A percentile compares a stretch with the other conserved stretches of the same genome.
These are phyloP conservation scores for Mastacembelus armatus DNA, from an alignment of 2,797 vertebrate genomes.

Conservation along the genomic window DNA sequence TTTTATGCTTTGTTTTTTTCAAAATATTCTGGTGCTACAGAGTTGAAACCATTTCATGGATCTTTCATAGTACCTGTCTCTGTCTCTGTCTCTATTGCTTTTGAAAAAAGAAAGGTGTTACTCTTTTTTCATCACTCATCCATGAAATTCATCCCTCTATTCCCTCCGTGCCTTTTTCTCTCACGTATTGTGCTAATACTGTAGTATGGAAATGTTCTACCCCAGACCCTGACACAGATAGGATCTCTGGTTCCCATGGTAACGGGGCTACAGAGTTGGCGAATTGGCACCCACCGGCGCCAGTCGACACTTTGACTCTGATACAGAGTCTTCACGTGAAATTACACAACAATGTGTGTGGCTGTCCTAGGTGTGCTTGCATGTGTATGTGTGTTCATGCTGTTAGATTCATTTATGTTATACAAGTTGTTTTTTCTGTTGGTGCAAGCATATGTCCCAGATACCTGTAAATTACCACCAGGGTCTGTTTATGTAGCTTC, in stretches of 20 bases:
- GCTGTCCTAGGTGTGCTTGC: conserved; percentile 1
- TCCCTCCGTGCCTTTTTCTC: conserved; percentile 18
- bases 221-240: conserved; percentile 45
- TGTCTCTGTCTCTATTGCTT: not conserved
- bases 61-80: not conserved
- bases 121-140: conserved; percentile 3
- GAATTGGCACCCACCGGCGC: conserved; percentile 41
- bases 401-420: not conserved
- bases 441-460: not conserved
- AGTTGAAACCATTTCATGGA: not conserved
- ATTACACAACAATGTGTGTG: conserved; percentile 35
- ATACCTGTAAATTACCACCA: conserved; percentile 4
- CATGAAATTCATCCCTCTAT: not conserved
- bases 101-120: not conserved
- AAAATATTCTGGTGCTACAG: not conserved
- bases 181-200: conserved; percentile 26
- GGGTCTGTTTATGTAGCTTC: conserved; percentile 10
- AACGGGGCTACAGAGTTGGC: conserved; percentile 70
- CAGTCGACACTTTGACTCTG: conserved; percentile 48
- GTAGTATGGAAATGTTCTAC: conserved; percentile 47
- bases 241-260: conserved; percentile 80
- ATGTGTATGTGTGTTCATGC: not conserved
- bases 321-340: conserved; percentile 35
- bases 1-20: not conserved
- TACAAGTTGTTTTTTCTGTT: not conserved